Percentiles rank a stretch among this genome's conserved stretches.
Evolutionary conservation across 2,113 vertebrate genomes (phyloP).

Genomic region (Acrocephalus kingi): DNA sequence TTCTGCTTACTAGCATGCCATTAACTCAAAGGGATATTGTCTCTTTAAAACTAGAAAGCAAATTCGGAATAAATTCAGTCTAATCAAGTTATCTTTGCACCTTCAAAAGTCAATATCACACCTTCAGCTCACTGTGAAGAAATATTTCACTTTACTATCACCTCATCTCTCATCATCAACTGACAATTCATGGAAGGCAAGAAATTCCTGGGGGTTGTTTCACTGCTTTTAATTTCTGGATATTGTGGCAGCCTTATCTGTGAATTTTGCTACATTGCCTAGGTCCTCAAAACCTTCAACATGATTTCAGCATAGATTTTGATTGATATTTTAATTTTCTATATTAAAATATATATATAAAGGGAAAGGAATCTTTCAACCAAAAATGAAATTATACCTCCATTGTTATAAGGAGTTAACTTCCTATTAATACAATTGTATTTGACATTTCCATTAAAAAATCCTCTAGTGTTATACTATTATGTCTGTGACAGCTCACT

Average conservation of each 20-base stretch:
- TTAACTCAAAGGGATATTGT: background rate
- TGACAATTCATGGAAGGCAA: conserved; percentile 31
- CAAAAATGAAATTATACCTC: background rate
- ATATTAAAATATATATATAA: conserved; percentile 6
- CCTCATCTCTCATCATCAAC: conserved; percentile 31
- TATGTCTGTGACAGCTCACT: background rate
- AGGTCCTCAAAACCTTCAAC: conserved; percentile 4
- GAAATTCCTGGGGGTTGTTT: background rate
- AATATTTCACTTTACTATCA: conserved; percentile 47
- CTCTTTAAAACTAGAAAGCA: conserved; percentile 16
- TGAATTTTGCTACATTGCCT: background rate
- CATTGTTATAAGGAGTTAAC: background rate
- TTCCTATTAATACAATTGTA: conserved; percentile 24
- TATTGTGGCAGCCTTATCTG: background rate
- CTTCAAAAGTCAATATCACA: conserved; percentile 49
- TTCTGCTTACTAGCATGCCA: background rate
- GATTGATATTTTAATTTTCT: conserved; percentile 25
- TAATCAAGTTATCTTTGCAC: conserved; percentile 41
- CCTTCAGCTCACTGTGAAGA: conserved; percentile 27
- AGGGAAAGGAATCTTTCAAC: background rate
- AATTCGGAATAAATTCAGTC: background rate
- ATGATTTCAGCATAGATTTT: conserved; percentile 27
- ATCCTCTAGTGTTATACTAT: background rate
- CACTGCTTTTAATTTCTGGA: conserved; percentile 10
- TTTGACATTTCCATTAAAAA: conserved; percentile 57